Percentiles rank a stretch among this genome's conserved stretches.
phyloP scores from a whole-genome alignment of 2,888 invertebrate species.

The Erannis defoliaria region DNA sequence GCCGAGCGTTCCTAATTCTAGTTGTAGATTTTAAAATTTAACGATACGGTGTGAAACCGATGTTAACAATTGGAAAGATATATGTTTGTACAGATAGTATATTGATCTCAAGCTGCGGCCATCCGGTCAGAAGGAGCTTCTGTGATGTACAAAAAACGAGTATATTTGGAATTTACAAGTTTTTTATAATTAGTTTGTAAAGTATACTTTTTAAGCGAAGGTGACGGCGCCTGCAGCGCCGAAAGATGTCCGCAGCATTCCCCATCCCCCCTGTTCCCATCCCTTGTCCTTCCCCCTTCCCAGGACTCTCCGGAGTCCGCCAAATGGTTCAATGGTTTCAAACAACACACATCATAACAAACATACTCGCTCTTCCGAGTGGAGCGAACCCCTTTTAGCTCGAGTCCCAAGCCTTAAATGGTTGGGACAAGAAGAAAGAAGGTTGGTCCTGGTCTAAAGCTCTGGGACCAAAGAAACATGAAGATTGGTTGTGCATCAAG shows the following conservation, averaged over 20 bases:
- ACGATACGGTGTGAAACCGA: constrained; percentile 76
- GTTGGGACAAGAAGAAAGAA: constrained; percentile 29
- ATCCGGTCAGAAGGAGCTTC: constrained; percentile 71
- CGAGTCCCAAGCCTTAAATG: constrained; percentile 1
- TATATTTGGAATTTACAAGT: constrained; percentile 86
- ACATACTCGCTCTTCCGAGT: constrained; percentile 51
- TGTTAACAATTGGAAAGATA: constrained; percentile 81
- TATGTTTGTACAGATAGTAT: constrained; percentile 82
- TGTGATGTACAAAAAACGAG: constrained; percentile 86
- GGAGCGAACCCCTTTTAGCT: constrained; percentile 47
- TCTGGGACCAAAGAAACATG: neutral
- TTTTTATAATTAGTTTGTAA: constrained; percentile 86
- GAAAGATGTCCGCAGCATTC: constrained; percentile 73
- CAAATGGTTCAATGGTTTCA: constrained; percentile 67
- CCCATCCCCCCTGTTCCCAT: constrained; percentile 62
- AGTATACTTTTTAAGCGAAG: constrained; percentile 83
- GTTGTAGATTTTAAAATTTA: constrained; percentile 79
- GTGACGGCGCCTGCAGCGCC: constrained; percentile 63
- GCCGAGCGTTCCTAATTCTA: constrained; percentile 70
- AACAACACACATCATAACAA: constrained; percentile 33
- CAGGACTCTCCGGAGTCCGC: constrained; percentile 73
- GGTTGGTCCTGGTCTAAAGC: neutral
- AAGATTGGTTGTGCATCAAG: constrained; percentile 1
- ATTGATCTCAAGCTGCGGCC: constrained; percentile 83
- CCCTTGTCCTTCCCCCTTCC: constrained; percentile 63